Percentiles rank a stretch among this genome's conserved stretches.
phyloP scores from a whole-genome alignment of 2,888 invertebrate species.

The Anagyrus pseudococci region DNA sequence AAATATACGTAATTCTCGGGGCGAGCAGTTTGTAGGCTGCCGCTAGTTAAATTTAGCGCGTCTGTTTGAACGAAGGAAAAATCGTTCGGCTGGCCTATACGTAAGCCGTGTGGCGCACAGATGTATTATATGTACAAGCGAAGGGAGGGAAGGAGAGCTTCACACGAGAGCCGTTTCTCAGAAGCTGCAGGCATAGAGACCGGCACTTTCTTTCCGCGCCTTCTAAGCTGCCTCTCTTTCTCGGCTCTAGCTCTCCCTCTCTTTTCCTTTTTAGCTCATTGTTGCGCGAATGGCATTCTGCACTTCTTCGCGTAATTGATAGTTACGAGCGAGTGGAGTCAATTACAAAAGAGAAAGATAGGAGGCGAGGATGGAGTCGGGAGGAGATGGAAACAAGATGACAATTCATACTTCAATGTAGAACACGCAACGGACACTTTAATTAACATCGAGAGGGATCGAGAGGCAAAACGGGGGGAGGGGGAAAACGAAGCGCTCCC shows the following conservation, averaged over 20 bases:
- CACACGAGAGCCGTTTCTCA: too few relatives aligned
- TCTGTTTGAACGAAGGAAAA: too few relatives aligned
- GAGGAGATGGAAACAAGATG: slow-evolving; percentile 36
- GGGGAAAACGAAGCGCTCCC: slow-evolving; percentile 28
- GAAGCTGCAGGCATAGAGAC: too few relatives aligned
- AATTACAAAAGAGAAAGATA: too few relatives aligned
- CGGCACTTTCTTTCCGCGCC: not conserved
- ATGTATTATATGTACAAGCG: too few relatives aligned
- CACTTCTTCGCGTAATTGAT: slow-evolving; percentile 23
- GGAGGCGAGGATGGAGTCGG: not conserved
- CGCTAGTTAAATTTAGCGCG: too few relatives aligned
- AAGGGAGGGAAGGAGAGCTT: too few relatives aligned
- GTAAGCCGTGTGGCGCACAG: too few relatives aligned
- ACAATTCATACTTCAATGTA: slow-evolving; percentile 38
- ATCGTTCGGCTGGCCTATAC: too few relatives aligned
- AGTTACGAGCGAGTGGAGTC: slow-evolving; percentile 33
- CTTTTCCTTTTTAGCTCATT: slow-evolving; percentile 7
- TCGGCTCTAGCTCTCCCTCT: not conserved
- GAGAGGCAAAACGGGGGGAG: slow-evolving; percentile 3
- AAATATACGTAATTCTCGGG: too few relatives aligned
- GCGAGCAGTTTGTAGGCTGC: too few relatives aligned
- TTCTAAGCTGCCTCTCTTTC: not conserved
- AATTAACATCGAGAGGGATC: slow-evolving; percentile 26
- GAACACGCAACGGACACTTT: slow-evolving; percentile 38
- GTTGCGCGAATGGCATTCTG: slow-evolving; percentile 22